A percentile compares a stretch with the other conserved stretches of the same genome.
These are phyloP conservation scores for Dynastes maya DNA, from an alignment of 2,888 invertebrate species.

Conservation along the genomic window DNA sequence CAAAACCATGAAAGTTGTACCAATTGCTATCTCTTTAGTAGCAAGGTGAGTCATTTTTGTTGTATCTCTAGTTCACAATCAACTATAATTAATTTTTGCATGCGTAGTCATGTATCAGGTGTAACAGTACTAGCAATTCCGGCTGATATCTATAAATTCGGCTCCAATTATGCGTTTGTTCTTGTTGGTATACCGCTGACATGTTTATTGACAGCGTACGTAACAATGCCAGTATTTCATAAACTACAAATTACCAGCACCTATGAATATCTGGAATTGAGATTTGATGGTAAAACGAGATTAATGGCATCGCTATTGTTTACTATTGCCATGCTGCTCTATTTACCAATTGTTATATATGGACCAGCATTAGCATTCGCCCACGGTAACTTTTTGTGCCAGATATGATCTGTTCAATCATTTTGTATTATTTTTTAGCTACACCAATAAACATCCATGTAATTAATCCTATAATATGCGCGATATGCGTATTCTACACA, in stretches of 20 bases:
- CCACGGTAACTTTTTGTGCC: conserved; percentile 71
- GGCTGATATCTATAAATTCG: conserved; percentile 82
- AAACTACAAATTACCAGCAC: conserved; percentile 80
- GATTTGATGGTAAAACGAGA: conserved; percentile 71
- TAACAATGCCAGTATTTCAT: conserved; percentile 79
- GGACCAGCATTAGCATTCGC: conserved; percentile 81
- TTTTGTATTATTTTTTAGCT: conserved; percentile 69
- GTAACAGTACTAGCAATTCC: conserved; percentile 83
- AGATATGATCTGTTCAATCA: too few species aligned
- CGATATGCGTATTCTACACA: conserved; percentile 82
- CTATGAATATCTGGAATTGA: conserved; percentile 78
- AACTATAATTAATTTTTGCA: not conserved
- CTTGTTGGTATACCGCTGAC: conserved; percentile 64
- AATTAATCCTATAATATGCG: conserved; percentile 78
- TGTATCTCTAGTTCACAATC: not conserved
- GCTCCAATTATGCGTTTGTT: conserved; percentile 74
- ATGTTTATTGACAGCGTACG: conserved; percentile 64
- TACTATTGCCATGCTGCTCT: conserved; percentile 74
- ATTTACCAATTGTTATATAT: conserved; percentile 80
- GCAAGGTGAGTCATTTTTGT: conserved; percentile 65
- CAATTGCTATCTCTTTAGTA: conserved; percentile 80
- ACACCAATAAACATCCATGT: conserved; percentile 73
- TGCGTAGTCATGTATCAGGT: conserved; percentile 79
- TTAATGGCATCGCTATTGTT: conserved; percentile 75
- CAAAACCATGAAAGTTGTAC: conserved; percentile 79